These are phyloP conservation scores for Nomada ferruginata DNA, from an alignment of 2,888 invertebrate genomes.

Conservation along the genomic window DNA sequence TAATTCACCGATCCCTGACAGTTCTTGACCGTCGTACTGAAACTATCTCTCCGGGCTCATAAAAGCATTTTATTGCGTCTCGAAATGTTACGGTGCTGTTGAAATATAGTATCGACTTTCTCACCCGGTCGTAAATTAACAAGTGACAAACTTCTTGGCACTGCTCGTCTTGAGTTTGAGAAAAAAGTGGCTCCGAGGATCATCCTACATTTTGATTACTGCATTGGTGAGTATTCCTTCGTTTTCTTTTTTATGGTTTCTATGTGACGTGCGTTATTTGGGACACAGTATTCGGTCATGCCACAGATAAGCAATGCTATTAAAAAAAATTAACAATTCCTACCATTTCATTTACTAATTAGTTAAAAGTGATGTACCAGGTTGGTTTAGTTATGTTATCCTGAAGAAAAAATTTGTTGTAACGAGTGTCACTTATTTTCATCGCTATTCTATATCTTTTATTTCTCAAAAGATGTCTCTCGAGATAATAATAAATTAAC, in stretches of 20 bases:
- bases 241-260: background rate
- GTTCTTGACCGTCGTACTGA: conserved; percentile 48
- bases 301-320: too few relatives aligned
- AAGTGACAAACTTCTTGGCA: background rate
- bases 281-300: too few relatives aligned
- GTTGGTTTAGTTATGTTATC: too few relatives aligned
- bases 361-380: too few relatives aligned
- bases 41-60: conserved; percentile 35
- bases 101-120: background rate
- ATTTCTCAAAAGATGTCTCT: too few relatives aligned
- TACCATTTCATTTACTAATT: too few relatives aligned
- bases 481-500: too few relatives aligned
- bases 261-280: too few relatives aligned
- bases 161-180: background rate
- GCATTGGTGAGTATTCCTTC: conserved; percentile 36
- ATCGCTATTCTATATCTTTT: too few relatives aligned
- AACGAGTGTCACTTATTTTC: too few relatives aligned
- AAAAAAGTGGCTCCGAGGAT: background rate
- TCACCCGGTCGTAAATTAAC: background rate
- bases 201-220: background rate
- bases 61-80: conserved; percentile 46
- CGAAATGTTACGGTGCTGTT: background rate
- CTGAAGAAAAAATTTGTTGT: too few relatives aligned
- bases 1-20: conserved; percentile 37
- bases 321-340: background rate